phyloP scores from a whole-genome alignment of 2,797 vertebrate genomes.

The Melanogrammus aeglefinus region DNA sequence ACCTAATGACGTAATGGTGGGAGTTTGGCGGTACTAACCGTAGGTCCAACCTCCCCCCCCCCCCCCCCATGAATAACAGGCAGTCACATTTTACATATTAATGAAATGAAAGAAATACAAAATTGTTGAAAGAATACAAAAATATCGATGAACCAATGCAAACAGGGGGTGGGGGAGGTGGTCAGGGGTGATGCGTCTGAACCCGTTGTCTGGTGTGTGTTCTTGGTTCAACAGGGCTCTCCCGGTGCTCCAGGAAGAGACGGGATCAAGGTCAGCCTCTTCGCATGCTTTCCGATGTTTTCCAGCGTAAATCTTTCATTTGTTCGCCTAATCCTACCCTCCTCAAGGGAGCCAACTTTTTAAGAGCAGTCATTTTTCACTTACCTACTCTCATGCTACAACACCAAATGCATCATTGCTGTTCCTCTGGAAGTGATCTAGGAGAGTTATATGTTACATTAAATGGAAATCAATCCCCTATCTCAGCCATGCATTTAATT shows the following conservation, averaged over 20 bases:
- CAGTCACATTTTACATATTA: neutral
- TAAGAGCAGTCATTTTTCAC: no score
- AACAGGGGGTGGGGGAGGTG: no score
- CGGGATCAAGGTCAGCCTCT: slow-evolving; percentile 84
- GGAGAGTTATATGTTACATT: no score
- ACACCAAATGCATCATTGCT: no score
- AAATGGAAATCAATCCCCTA: neutral
- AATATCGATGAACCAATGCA: no score
- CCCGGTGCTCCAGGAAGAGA: slow-evolving; percentile 90
- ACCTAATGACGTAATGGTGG: no score
- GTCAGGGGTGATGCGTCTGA: neutral
- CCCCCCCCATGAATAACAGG: neutral
- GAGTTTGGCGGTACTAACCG: neutral
- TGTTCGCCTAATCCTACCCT: neutral
- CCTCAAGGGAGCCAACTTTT: neutral
- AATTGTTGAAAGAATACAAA: neutral
- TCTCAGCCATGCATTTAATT: neutral
- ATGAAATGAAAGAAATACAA: neutral
- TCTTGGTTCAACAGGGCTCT: slow-evolving; percentile 73
- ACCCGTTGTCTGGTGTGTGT: neutral
- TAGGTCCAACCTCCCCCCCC: no score
- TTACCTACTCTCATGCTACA: no score
- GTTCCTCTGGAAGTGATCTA: no score
- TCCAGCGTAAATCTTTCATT: neutral
- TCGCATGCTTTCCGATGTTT: slow-evolving; percentile 34